Evolutionary conservation across 2,797 vertebrate genomes (phyloP).

Genomic region (Macropus fuliginosus): DNA sequence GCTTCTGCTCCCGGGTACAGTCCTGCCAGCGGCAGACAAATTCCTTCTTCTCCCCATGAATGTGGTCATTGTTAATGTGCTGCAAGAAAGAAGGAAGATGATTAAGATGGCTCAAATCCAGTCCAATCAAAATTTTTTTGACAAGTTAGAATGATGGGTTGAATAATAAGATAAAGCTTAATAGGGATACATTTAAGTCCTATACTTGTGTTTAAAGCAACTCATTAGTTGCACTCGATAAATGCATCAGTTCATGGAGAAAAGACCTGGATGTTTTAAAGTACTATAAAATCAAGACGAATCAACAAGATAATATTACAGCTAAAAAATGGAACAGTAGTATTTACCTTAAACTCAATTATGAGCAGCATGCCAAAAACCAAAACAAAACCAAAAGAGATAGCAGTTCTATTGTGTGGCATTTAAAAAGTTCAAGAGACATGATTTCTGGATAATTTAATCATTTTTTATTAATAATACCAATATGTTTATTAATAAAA

Average conservation of each 20-base stretch:
- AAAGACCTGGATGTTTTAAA: not conserved
- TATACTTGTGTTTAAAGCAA: not conserved
- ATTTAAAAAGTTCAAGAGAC: not conserved
- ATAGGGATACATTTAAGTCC: not conserved
- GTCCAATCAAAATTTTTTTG: not conserved
- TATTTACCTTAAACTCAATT: not conserved
- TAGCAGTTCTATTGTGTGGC: not conserved
- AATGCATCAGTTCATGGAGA: not conserved
- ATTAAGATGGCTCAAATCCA: slow-evolving; percentile 27
- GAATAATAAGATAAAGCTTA: not conserved
- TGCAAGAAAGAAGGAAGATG: slow-evolving; percentile 77
- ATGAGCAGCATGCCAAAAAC: not conserved
- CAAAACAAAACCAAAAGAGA: not conserved
- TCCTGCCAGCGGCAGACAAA: slow-evolving; percentile 99
- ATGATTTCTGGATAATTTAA: not conserved
- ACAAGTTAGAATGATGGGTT: not conserved
- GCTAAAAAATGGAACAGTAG: not conserved
- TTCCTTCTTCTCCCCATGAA: slow-evolving; percentile 99
- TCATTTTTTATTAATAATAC: not conserved
- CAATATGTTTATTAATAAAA: not conserved
- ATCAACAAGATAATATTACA: not conserved
- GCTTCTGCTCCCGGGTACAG: slow-evolving; percentile 97
- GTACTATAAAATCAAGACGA: not conserved
- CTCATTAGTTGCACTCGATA: not conserved
- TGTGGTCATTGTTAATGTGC: slow-evolving; percentile 99